A percentile compares a stretch with the other conserved stretches of the same genome.
Evolutionary conservation across 2,113 vertebrate species (phyloP).

Genomic region (Pseudonaja textilis): DNA sequence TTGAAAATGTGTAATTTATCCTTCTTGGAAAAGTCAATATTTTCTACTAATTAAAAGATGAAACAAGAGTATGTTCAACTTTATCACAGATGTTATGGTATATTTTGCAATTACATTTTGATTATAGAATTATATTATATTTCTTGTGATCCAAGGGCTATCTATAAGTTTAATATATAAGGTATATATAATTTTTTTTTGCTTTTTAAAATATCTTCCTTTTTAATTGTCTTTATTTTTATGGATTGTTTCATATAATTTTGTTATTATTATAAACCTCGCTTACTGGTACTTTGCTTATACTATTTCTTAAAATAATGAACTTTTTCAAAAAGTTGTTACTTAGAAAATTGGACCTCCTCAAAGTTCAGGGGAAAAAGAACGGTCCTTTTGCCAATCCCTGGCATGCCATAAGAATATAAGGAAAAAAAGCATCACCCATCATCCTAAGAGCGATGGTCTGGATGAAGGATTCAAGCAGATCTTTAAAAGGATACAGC

Average conservation of each 20-base stretch:
- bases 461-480: background rate
- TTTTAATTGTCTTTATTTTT: background rate
- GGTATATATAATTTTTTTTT: background rate
- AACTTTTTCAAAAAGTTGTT: background rate
- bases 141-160: background rate
- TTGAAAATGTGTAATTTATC: background rate
- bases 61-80: background rate
- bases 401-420: background rate
- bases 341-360: background rate
- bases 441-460: background rate
- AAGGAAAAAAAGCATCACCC: background rate
- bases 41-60: background rate
- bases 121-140: background rate
- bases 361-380: background rate
- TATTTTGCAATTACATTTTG: background rate
- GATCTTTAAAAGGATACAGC: background rate
- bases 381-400: background rate
- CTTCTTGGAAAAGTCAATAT: background rate
- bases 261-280: background rate
- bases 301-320: background rate
- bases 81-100: background rate
- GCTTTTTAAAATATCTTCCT: background rate
- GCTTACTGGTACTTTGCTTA: background rate
- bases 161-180: background rate
- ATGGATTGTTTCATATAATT: background rate